Percentiles rank a stretch among this genome's conserved stretches.
phyloP scores from a whole-genome alignment of 2,888 invertebrate genomes.

The Protonemura montana region DNA sequence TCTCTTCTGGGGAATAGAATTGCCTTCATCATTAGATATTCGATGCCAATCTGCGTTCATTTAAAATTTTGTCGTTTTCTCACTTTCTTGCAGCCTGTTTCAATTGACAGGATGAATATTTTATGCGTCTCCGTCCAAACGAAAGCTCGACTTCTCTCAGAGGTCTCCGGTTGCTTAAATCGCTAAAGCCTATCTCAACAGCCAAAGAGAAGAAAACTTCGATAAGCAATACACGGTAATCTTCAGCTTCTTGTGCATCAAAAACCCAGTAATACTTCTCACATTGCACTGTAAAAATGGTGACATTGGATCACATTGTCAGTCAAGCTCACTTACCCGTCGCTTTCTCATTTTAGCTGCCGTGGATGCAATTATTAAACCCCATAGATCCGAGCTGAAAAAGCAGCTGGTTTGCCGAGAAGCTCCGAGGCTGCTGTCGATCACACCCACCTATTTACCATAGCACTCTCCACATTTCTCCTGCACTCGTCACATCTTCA shows the following conservation, averaged over 20 bases:
- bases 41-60: background rate
- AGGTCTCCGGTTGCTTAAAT: background rate
- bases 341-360: slow-evolving; percentile 4
- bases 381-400: background rate
- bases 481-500: background rate
- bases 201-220: too few species aligned
- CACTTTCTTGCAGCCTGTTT: background rate
- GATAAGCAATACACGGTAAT: too few species aligned
- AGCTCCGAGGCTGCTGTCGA: background rate
- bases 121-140: background rate
- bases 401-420: background rate
- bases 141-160: background rate
- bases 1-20: background rate
- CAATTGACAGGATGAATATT: background rate
- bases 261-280: too few species aligned
- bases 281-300: too few species aligned
- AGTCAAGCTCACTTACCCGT: background rate
- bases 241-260: too few species aligned
- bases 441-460: background rate
- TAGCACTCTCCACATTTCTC: background rate
- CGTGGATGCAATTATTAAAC: background rate
- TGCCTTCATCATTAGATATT: background rate
- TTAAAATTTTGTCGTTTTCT: background rate
- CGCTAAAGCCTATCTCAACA: too few species aligned
- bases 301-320: background rate